A percentile compares a stretch with the other conserved stretches of the same genome.
These are phyloP conservation scores for Neopelma chrysocephalum DNA, from an alignment of 2,797 vertebrate species.

Conservation along the genomic window DNA sequence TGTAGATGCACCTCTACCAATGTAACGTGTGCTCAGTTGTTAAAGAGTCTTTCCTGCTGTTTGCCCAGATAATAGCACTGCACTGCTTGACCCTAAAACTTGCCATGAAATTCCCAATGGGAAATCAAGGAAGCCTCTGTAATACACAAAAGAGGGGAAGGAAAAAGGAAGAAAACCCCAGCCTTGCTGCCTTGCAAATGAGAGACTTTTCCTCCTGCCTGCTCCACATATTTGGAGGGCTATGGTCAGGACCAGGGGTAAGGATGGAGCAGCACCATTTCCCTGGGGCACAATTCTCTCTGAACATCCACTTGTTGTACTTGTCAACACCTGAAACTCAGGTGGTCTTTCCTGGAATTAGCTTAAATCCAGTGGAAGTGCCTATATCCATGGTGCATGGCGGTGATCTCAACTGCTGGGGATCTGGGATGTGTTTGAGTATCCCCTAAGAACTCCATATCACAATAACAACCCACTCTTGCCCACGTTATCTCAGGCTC, in stretches of 20 bases:
- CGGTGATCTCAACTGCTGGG: rapidly evolving
- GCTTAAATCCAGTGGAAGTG: neutral
- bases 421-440: neutral
- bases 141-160: neutral
- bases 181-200: neutral
- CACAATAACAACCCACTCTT: neutral
- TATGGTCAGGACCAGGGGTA: neutral
- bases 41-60: neutral
- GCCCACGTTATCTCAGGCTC: neutral
- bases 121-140: neutral
- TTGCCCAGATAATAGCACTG: neutral
- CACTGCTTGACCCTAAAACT: neutral
- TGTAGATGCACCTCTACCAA: neutral
- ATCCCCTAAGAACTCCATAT: rapidly evolving
- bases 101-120: neutral
- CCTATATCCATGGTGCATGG: rapidly evolving
- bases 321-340: neutral
- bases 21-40: neutral
- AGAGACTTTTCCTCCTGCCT: neutral
- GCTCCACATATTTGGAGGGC: neutral
- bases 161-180: neutral
- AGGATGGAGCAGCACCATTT: neutral
- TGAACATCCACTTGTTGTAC: neutral
- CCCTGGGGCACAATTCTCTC: neutral
- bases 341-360: neutral